A percentile compares a stretch with the other conserved stretches of the same genome.
phyloP scores from a whole-genome alignment of 1,140 invertebrate genomes.

The Sesamia nonagrioides region DNA sequence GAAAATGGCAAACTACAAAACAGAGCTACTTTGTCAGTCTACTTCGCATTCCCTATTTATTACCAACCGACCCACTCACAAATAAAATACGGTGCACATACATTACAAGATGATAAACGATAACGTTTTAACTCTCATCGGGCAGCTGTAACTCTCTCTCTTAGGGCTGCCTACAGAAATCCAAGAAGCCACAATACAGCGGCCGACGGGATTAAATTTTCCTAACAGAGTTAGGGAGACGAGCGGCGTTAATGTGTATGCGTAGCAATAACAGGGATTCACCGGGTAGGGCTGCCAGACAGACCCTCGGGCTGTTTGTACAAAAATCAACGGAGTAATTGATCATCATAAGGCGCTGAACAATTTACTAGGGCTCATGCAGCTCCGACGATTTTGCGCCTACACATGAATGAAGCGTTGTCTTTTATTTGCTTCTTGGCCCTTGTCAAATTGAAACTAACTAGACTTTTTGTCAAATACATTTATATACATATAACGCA shows the following conservation, averaged over 20 bases:
- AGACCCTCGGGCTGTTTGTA: constrained; percentile 5
- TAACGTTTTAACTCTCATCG: constrained; percentile 58
- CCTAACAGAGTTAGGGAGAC: constrained; percentile 66
- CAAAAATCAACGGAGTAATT: constrained; percentile 13
- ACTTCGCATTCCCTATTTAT: neutral
- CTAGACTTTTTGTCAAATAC: neutral
- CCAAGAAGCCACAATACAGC: constrained; percentile 57
- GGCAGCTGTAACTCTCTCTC: constrained; percentile 37
- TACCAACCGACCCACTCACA: neutral
- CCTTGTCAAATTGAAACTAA: neutral
- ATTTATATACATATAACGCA: neutral
- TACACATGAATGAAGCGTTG: neutral
- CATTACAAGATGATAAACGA: constrained; percentile 61
- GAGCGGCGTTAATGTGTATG: constrained; percentile 60
- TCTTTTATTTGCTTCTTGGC: neutral
- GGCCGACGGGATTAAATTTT: constrained; percentile 70
- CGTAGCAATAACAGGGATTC: constrained; percentile 55
- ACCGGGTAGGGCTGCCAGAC: constrained; percentile 20
- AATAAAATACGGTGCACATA: constrained; percentile 39
- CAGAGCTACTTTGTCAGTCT: neutral
- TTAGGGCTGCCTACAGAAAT: constrained; percentile 39
- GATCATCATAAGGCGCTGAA: neutral
- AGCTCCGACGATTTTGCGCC: neutral
- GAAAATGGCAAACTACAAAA: neutral
- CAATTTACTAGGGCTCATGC: constrained; percentile 1